A percentile compares a stretch with the other conserved stretches of the same genome.
Conservation (phyloP, 2,113 vertebrate species). For the Microcebus ravelobensis region DNA sequence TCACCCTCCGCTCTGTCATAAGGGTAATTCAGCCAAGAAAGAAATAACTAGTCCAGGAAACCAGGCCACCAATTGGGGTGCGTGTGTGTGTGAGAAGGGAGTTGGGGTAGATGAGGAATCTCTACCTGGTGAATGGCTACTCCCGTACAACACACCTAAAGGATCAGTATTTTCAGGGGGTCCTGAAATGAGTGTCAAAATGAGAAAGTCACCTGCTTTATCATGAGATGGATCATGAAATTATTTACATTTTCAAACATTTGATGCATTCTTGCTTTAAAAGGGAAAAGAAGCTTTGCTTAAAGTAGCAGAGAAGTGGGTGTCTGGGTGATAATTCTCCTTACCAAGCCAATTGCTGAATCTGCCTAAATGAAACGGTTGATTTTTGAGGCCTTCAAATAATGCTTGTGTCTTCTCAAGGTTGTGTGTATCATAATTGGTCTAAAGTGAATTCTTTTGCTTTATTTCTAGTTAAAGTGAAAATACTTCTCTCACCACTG, state of each 20-base stretch:
- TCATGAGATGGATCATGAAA: background rate
- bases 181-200: background rate
- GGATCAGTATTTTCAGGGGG: background rate
- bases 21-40: background rate
- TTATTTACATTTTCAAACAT: background rate
- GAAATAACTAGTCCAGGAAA: background rate
- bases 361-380: background rate
- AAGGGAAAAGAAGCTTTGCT: conserved; percentile 3
- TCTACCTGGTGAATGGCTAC: background rate
- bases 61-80: background rate
- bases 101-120: background rate
- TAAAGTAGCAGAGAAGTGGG: background rate
- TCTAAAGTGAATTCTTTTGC: conserved; percentile 22
- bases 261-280: background rate
- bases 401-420: background rate
- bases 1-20: background rate
- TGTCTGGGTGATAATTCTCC: background rate
- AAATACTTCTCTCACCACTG: background rate
- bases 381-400: background rate
- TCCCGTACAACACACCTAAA: background rate
- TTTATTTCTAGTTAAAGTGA: background rate
- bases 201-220: background rate
- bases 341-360: background rate
- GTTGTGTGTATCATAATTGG: background rate
- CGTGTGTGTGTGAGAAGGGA: background rate